Evolutionary conservation across 2,797 vertebrate genomes (phyloP), one percentile per base, ranked within the genome.

Genomic region (Sebastes kiyomatsui): DNA sequence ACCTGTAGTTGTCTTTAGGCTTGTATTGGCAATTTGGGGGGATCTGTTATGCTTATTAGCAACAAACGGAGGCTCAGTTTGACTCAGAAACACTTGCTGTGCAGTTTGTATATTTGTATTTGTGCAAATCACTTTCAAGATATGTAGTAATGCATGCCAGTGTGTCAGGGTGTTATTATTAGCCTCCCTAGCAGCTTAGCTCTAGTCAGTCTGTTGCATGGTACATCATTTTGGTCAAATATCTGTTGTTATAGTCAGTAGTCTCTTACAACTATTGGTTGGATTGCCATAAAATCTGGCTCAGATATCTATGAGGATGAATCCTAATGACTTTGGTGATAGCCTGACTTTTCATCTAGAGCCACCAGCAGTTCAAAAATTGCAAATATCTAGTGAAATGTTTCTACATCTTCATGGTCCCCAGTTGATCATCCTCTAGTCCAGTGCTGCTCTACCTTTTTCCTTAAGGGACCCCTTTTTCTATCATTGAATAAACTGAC

Each of bases 1-100:
- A 90, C 75, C 68, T 87, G 86, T 87, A 70, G 77, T 72, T 85
- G 72, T 86, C 72, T 71, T 79, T 14, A 30, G 70, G 59, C 30
- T 58, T 38, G 18, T 78, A 55, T 56, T 67, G 72, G 35, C 42
- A 81, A 77, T 87, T 81, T 87, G 69, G 13, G 23, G 73, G 73
- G 46, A 72, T 84, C 74, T 54, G 54, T 78, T 25, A 22, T 55
- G 55, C 75, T 86, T 65, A 88, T 89, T 88, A 73, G 79, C 18
- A 12, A 49, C 49, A 71, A 72, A 66, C 28, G 2, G 9, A 52
- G 55, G 9, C 35, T 71, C 3, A 23, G 18, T 42, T 68, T 32
- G 42, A 70, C 38, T 78, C 14, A 5, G 20, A 67, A 75, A 54
- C 18, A 32, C 22, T 59, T 61, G 20, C 46, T 72, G 65, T 60